Evolutionary conservation across 2,113 vertebrate species (phyloP).

Genomic region (Sebastes fasciatus): DNA sequence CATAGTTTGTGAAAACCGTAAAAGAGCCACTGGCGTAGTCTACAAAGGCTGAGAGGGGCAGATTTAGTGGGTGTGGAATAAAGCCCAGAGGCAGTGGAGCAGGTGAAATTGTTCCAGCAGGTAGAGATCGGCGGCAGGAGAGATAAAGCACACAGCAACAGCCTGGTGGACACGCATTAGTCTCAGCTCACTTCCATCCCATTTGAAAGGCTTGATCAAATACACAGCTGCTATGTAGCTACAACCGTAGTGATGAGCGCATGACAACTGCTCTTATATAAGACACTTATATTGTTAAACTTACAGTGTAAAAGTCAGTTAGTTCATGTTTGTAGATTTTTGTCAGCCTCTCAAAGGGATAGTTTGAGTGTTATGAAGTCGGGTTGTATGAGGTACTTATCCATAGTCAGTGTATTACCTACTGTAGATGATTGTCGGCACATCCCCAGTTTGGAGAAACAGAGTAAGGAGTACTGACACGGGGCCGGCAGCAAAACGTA

Average conservation of each 20-base stretch:
- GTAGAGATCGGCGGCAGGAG: conserved; percentile 57
- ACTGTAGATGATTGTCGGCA: no score
- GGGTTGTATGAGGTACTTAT: no score
- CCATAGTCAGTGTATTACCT: no score
- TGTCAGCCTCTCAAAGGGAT: neutral
- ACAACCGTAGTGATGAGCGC: neutral
- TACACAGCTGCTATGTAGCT: neutral
- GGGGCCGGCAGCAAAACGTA: no score
- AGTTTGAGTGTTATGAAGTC: no score
- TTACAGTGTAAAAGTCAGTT: neutral
- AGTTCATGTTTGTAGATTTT: neutral
- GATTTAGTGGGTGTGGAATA: conserved; percentile 72
- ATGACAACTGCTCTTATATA: neutral
- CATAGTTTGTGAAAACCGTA: neutral
- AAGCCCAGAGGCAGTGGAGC: conserved; percentile 75
- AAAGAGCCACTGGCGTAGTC: conserved; percentile 3
- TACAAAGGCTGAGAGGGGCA: conserved; percentile 27
- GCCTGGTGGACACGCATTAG: conserved; percentile 71
- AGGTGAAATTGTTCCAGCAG: conserved; percentile 79
- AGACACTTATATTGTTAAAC: neutral
- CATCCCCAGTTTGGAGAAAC: no score
- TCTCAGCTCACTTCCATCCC: conserved; percentile 75
- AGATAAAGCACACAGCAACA: conserved; percentile 83
- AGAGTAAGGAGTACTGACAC: no score
- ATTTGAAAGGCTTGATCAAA: conserved; percentile 53